Base-by-base conservation (phyloP, 2,888 invertebrate species). In the Leptinotarsa peninsularis region DNA sequence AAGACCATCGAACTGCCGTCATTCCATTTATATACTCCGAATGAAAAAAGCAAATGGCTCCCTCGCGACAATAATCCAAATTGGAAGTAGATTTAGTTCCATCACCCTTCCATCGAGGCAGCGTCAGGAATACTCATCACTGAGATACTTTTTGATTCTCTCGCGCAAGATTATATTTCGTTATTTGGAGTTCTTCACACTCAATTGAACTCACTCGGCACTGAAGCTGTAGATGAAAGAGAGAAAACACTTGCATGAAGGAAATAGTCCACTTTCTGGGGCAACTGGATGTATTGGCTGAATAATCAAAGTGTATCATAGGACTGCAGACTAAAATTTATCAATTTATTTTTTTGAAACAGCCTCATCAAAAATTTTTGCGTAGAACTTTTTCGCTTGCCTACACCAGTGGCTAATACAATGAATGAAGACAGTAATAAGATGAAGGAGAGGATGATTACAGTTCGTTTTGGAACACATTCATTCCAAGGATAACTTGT, bases 41-140 rank as follows among this genome's bases (percentile, higher is more conserved):
- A 58, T 58, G 27, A 21, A 23, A 54, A 58, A 23, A 23, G 21
- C 58, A 23, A 58, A 58, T 23, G 58, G 58, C 23, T 23, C 58
- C 58, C 58, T 58, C 23, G 58, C 15, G 58, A 58, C 58, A 21
- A 58, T 58, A 58, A 58, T 23, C 58, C 58, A 23, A 58, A 58
- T 58, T 58, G 58, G 58, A 58, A 58, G 23, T 15, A 58, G 58
- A 58, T 58, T 58, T 15, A 23, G 15, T 23, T 58, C 58, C 58
- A 58, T 58, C 58, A 58, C 58, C 13, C 23, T 27, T 58, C 58
- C 58, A 58, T 58, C 58, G 23, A 52, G 3, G 23, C 18, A 21
- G 4, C 14, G 58, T 23, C 15, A 58, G 3, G 27, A 58, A 27
- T 58, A 27, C 23, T 58, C 58, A 58, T 23, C 23, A 23, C 2